A percentile compares a stretch with the other conserved stretches of the same genome.
Evolutionary conservation across 2,888 invertebrate genomes (phyloP).

Genomic region (Drosophila quinaria): DNA sequence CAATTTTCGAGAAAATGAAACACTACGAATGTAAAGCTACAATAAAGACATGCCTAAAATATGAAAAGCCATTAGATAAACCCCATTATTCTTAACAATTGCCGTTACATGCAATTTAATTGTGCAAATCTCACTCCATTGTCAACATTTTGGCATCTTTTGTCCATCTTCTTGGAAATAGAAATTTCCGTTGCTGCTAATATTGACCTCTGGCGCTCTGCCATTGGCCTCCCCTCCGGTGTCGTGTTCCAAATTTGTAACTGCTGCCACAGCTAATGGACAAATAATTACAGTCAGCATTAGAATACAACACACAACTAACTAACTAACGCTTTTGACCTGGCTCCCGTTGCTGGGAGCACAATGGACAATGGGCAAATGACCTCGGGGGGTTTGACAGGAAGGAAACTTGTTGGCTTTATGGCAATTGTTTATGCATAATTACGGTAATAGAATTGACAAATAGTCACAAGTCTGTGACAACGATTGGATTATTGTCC

Average conservation of each 20-base stretch:
- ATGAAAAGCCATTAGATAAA: conserved; percentile 2
- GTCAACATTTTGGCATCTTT: conserved; percentile 43
- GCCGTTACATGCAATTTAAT: conserved; percentile 20
- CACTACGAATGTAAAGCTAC: background rate
- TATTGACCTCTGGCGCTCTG: conserved; percentile 53
- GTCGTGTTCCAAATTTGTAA: conserved; percentile 71
- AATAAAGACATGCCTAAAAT: background rate
- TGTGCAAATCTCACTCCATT: conserved; percentile 41
- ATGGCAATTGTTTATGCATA: conserved; percentile 68
- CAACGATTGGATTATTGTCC: conserved; percentile 8
- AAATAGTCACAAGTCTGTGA: no score
- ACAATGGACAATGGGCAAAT: conserved; percentile 35
- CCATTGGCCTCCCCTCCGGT: conserved; percentile 37
- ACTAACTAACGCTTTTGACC: conserved; percentile 50
- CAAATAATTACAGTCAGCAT: conserved; percentile 69
- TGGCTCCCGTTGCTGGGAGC: conserved; percentile 37
- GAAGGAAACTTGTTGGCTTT: conserved; percentile 42
- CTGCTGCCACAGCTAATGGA: conserved; percentile 68
- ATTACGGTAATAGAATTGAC: conserved; percentile 44
- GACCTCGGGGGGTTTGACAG: conserved; percentile 15
- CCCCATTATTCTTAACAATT: background rate
- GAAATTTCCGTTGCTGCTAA: conserved; percentile 38
- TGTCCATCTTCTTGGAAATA: conserved; percentile 35
- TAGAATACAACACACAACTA: conserved; percentile 22
- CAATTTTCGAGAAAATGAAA: background rate